Percentiles rank a stretch among this genome's conserved stretches.
These are phyloP conservation scores for Leptestheria dahalacensis DNA, from an alignment of 1,140 invertebrate genomes.

Conservation along the genomic window DNA sequence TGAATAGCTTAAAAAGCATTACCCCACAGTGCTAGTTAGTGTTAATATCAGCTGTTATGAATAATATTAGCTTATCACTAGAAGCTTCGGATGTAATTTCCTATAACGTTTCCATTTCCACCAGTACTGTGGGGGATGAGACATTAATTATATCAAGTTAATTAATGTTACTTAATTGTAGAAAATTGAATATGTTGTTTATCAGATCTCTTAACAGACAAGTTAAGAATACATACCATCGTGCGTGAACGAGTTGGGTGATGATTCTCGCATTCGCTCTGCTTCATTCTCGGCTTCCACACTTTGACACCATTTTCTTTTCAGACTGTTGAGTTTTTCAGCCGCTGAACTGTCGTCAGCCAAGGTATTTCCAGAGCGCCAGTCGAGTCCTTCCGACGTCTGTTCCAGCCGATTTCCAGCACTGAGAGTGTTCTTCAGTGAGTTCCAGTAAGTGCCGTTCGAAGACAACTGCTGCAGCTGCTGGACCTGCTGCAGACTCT, in stretches of 20 bases:
- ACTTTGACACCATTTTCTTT: background rate
- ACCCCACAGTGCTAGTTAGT: no score
- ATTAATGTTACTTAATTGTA: no score
- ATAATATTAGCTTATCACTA: no score
- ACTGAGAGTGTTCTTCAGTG: background rate
- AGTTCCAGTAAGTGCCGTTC: background rate
- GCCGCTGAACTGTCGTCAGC: background rate
- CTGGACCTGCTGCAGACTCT: background rate
- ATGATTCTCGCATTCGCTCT: background rate
- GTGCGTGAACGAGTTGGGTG: background rate
- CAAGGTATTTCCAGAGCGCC: background rate
- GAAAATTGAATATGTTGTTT: no score
- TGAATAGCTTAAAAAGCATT: no score
- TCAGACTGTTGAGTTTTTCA: background rate
- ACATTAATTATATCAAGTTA: no score
- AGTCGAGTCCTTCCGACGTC: background rate
- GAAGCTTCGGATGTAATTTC: no score
- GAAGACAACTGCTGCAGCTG: background rate
- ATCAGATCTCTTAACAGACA: no score
- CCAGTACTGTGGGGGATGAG: no score
- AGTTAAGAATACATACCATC: background rate
- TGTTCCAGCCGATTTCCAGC: background rate
- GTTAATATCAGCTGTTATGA: no score
- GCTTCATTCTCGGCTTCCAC: background rate
- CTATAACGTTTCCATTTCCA: no score